phyloP scores from a whole-genome alignment of 1,140 invertebrate species.

The Zelostemma sp. region DNA sequence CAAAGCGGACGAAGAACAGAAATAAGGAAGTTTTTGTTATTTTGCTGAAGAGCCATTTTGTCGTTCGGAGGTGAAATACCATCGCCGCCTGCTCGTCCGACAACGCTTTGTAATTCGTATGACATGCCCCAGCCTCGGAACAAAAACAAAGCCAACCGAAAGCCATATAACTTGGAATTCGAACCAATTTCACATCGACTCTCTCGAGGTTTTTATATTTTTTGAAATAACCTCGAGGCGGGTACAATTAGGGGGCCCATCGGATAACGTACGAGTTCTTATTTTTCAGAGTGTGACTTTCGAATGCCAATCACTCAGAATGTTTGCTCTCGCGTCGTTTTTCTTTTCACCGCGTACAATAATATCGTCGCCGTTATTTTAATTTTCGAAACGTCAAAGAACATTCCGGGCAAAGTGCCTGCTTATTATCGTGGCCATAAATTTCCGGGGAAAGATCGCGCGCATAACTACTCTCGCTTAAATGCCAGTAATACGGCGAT shows the following conservation, averaged over 20 bases:
- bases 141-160: neutral
- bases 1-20: slow-evolving; percentile 53
- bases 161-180: neutral
- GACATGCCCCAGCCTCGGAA: neutral
- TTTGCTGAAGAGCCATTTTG: slow-evolving; percentile 32
- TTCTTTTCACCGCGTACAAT: neutral
- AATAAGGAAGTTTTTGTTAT: slow-evolving; percentile 55
- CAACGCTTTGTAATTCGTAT: slow-evolving; percentile 9
- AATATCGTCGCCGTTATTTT: slow-evolving; percentile 1
- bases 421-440: slow-evolving; percentile 12
- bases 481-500: neutral
- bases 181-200: neutral
- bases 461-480: slow-evolving; percentile 2
- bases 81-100: slow-evolving; percentile 7
- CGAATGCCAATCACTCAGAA: neutral
- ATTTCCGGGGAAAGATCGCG: slow-evolving; percentile 1
- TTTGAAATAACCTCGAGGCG: too few relatives aligned
- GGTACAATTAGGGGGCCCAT: too few relatives aligned
- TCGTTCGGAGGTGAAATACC: slow-evolving; percentile 11
- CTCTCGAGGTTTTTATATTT: neutral
- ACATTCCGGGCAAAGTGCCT: slow-evolving; percentile 4
- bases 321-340: neutral
- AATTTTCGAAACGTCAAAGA: neutral
- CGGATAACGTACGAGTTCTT: too few relatives aligned
- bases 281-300: slow-evolving; percentile 6